Evolutionary conservation across 2,888 invertebrate genomes (phyloP), one percentile per base, ranked within the genome.

Genomic region (Pediacus dermestoides): DNA sequence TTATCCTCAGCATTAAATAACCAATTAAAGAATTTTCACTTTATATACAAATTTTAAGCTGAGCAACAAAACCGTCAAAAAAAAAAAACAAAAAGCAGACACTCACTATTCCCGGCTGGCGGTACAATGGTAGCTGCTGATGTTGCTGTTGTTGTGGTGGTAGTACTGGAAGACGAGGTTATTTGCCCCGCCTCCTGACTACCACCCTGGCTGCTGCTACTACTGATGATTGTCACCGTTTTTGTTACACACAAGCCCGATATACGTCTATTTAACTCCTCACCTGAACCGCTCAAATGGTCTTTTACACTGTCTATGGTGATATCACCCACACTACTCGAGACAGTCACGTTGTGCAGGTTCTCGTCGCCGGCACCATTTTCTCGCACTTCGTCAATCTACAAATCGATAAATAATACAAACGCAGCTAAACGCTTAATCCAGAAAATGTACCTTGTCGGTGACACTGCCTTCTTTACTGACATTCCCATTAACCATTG

Each of bases 231-330:
- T 36, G 77, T 73, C 27, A 78, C 77, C 16, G 78, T 78, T 50
- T 80, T 80, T 57, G 80, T 79, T 42, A 79, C 75, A 41, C 77
- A 75, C 37, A 67, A 46, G 42, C 60, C 63, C 28, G 63, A 54
- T 44, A 67, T 49, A 33, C 66, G 63, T 43, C 62, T 61, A 34
- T 61, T 61, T 40, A 65, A 63, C 18, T 26, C 11, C 33, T 4
- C 42, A 48, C 46, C 48, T 42, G 50, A 48, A 4, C 46, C 34
- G 11, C 63, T 66, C 42, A 88, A 75, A 74, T 93, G 92, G 71
- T 92, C 92, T 50, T 88, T 83, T 32, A 94, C 90, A 16, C 92
- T 93, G 74, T 95, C 94, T 48, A 93, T 88, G 2, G 94, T 94
- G 64, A 94, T 92, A 70, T 93, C 93, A 9, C 85, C 91, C 43